These are phyloP conservation scores for Takifugu flavidus DNA, from an alignment of 2,113 vertebrate genomes.

Conservation along the genomic window DNA sequence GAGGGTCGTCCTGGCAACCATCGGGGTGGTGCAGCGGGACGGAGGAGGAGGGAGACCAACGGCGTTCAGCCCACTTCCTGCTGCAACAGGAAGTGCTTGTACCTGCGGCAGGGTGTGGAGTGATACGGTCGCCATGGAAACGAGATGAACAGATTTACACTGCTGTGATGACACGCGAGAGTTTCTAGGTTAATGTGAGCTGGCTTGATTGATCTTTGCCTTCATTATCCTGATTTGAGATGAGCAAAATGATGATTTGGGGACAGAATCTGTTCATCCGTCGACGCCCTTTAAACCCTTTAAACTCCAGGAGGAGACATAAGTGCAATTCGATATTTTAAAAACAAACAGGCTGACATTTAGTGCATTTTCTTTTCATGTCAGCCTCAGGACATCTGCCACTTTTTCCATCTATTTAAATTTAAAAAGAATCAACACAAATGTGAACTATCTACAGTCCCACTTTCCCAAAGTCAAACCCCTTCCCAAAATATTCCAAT, in stretches of 20 bases:
- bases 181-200: too few relatives aligned
- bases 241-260: too few relatives aligned
- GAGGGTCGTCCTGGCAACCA: neutral
- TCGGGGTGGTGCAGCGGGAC: conserved; percentile 5
- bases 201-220: too few relatives aligned
- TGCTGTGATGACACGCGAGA: conserved; percentile 43
- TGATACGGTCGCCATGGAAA: conserved; percentile 61
- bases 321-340: conserved; percentile 3
- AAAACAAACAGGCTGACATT: neutral
- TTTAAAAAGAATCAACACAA: conserved; percentile 5
- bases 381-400: conserved; percentile 38
- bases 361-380: conserved; percentile 40
- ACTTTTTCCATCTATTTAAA: conserved; percentile 10
- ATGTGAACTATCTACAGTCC: neutral
- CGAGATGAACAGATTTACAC: conserved; percentile 65
- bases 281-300: too few relatives aligned
- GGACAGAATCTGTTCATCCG: too few relatives aligned
- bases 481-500: conserved; percentile 32
- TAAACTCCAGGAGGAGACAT: neutral
- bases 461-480: conserved; percentile 6
- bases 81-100: conserved; percentile 50
- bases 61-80: conserved; percentile 43
- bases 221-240: too few relatives aligned
- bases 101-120: conserved; percentile 37
- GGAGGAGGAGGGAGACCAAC: conserved; percentile 16